Base-by-base conservation (phyloP, 1,140 invertebrate genomes). In the Pseudobourletiella spinata region DNA sequence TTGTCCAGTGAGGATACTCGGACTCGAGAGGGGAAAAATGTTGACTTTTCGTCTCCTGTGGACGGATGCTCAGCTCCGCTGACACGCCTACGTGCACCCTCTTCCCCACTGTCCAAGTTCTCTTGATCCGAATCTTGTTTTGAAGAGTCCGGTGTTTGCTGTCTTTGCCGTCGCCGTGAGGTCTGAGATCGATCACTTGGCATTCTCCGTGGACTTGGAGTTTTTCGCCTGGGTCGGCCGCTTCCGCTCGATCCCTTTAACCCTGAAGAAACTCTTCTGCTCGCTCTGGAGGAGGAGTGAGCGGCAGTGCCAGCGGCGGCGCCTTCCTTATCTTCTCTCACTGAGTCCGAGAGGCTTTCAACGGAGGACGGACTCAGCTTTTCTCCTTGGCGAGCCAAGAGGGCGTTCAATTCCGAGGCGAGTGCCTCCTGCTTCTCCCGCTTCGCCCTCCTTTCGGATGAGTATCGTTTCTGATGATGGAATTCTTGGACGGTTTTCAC, bases 1-100 rank as follows among this genome's bases (percentile, higher is more conserved):
- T 29, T 22, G 18, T 62, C 60, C 1, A 52, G 26, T n/a, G n/a
- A 35, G 14, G 52, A 24, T 32, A 43, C 42, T 1, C 6, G 30
- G 6, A 39, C 3, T 39, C 8, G 15, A 32, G 3, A 52, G 11
- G 29, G 59, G 35, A 55, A 66, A 25, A 18, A 55, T 20, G 46
- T 48, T 54, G 50, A 32, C 46, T 64, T 15, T 26, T 56, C 16
- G 25, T 39, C 30, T 20, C 26, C n/a, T 11, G 35, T 52, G 30
- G 43, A 60, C 6, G 25, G 18, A 42, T 28, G 58, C 3, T 29
- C 18, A n/a, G 16, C 29, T 39, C 26, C 29, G n/a, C n/a, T 29
- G 58, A 55, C 43, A 11, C 2, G 48, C 22, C 25, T 42, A 55
- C 24, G 16, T 46, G 50, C 25, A 26, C 44, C 42, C 32, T 39